phyloP scores from a whole-genome alignment of 1,140 invertebrate genomes.

The Halesus radiatus region DNA sequence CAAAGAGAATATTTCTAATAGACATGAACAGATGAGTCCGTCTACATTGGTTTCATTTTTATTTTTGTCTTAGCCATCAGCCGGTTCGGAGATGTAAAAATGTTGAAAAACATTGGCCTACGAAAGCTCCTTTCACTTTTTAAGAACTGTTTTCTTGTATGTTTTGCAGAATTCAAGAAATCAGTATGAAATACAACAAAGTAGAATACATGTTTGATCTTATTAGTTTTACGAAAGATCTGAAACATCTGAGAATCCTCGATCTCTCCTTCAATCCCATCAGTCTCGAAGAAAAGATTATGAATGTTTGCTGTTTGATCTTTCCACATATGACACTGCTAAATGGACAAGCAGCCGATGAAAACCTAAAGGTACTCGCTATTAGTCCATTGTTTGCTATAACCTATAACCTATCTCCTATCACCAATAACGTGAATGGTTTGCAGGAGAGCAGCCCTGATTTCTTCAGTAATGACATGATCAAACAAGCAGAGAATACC shows the following conservation, averaged over 20 bases:
- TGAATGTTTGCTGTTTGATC: slow-evolving; percentile 11
- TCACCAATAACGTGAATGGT: too few species aligned
- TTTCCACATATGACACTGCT: slow-evolving; percentile 1
- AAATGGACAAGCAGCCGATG: slow-evolving; percentile 8
- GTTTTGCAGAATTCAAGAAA: slow-evolving; percentile 1
- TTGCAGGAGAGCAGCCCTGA: slow-evolving; percentile 17
- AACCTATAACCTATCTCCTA: too few species aligned
- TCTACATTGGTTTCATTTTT: too few species aligned
- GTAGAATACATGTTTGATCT: slow-evolving; percentile 14
- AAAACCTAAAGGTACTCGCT: background rate
- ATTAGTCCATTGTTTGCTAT: background rate
- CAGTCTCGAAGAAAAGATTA: background rate
- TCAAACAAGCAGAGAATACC: slow-evolving; percentile 1
- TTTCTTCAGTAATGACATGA: slow-evolving; percentile 1
- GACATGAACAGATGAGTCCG: too few species aligned
- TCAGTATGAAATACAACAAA: slow-evolving; percentile 22
- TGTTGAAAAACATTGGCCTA: background rate
- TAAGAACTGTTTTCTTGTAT: slow-evolving; percentile 4
- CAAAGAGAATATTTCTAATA: too few species aligned
- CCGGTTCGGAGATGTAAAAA: background rate
- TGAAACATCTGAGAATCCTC: slow-evolving; percentile 15
- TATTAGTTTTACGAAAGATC: background rate
- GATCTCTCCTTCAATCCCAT: slow-evolving; percentile 15
- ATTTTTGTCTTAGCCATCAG: too few species aligned
- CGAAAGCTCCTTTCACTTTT: too few species aligned